Percentiles rank a stretch among this genome's conserved stretches.
Evolutionary conservation across 2,113 vertebrate genomes (phyloP).

Genomic region (Forbesichthys agassizii): DNA sequence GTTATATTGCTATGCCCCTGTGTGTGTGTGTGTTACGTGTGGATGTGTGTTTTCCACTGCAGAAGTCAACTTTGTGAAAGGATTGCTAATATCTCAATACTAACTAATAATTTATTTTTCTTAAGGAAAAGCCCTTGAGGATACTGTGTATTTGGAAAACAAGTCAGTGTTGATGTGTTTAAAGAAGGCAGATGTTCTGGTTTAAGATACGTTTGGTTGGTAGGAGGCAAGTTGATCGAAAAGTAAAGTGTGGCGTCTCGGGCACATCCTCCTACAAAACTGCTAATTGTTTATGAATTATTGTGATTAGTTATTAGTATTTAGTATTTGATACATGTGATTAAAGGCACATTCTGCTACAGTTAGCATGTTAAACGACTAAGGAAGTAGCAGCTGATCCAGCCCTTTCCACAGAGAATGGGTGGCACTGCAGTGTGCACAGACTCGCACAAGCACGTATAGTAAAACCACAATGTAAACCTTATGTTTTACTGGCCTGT

Average conservation of each 20-base stretch:
- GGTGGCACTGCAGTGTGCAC: neutral
- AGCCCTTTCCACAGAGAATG: neutral
- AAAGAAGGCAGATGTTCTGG: constrained; percentile 9
- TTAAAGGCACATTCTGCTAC: too few relatives aligned
- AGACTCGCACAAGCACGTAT: neutral
- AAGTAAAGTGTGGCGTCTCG: constrained; percentile 5
- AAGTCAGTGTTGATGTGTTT: constrained; percentile 14
- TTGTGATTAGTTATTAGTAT: neutral
- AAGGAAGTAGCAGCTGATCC: neutral
- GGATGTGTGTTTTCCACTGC: too few relatives aligned
- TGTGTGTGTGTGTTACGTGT: too few relatives aligned
- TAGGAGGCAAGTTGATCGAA: neutral
- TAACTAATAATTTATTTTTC: neutral
- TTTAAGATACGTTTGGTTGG: neutral
- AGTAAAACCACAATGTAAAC: neutral
- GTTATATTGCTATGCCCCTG: too few relatives aligned
- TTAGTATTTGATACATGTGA: too few relatives aligned
- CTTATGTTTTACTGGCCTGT: too few relatives aligned
- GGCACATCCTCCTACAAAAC: constrained; percentile 15
- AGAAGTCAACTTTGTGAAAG: neutral
- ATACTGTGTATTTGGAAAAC: neutral
- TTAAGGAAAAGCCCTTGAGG: constrained; percentile 4
- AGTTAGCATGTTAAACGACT: too few relatives aligned
- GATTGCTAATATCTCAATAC: constrained; percentile 6
- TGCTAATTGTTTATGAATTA: neutral